Percentiles rank a stretch among this genome's conserved stretches.
phyloP scores from a whole-genome alignment of 2,797 vertebrate species.

The Sebastes matsubarae region DNA sequence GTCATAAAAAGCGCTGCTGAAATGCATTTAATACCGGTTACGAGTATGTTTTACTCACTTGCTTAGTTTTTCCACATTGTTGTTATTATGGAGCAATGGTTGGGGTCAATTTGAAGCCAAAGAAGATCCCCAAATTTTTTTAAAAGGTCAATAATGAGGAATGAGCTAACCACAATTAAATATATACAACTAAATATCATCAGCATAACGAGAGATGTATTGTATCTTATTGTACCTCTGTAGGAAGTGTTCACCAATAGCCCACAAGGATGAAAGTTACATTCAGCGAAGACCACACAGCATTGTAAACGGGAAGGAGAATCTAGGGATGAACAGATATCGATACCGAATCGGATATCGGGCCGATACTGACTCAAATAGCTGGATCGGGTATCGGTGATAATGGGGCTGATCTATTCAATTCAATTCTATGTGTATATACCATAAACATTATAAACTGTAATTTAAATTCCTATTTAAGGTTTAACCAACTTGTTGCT shows the following conservation, averaged over 20 bases:
- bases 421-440: rapidly evolving
- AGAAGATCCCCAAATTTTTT: not conserved
- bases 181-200: not conserved
- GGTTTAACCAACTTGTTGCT: too few species aligned
- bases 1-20: too few species aligned
- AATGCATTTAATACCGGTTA: not conserved
- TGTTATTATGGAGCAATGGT: not conserved
- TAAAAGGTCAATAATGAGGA: not conserved
- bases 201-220: not conserved
- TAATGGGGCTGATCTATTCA: too few species aligned
- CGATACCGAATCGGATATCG: too few species aligned
- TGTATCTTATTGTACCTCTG: not conserved
- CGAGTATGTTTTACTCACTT: not conserved
- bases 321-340: too few species aligned
- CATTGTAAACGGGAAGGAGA: not conserved
- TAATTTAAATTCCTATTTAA: too few species aligned
- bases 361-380: too few species aligned
- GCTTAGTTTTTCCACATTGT: not conserved
- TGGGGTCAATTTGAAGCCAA: not conserved
- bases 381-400: too few species aligned
- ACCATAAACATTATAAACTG: too few species aligned
- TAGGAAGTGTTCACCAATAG: not conserved
- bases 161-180: not conserved
- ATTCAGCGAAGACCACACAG: not conserved
- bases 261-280: not conserved